Conservation (phyloP, 2,888 invertebrate genomes). For the Dynastes tityus region DNA sequence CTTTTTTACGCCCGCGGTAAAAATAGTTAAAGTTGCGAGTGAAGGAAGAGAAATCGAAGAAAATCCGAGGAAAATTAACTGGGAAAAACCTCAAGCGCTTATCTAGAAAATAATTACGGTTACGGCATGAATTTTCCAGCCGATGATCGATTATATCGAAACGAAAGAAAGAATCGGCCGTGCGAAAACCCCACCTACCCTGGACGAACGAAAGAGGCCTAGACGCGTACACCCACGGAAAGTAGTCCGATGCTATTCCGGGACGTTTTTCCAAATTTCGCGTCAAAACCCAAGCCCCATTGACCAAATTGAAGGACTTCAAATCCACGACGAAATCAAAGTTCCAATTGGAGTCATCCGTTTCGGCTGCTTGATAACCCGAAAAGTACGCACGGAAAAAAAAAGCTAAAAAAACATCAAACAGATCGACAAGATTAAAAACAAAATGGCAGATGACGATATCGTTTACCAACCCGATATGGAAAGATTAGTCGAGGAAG, state of each 20-base stretch:
- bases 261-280: no score
- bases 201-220: constrained; percentile 82
- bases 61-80: constrained; percentile 49
- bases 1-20: constrained; percentile 10
- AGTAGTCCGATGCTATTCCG: constrained; percentile 78
- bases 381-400: constrained; percentile 76
- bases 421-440: constrained; percentile 62
- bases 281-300: constrained; percentile 81
- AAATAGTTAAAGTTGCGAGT: constrained; percentile 3
- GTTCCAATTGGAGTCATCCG: constrained; percentile 77
- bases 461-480: constrained; percentile 70
- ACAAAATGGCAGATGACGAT: constrained; percentile 70
- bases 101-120: constrained; percentile 89
- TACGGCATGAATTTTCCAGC: constrained; percentile 88
- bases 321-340: constrained; percentile 76
- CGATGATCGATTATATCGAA: constrained; percentile 89
- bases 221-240: constrained; percentile 78
- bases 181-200: constrained; percentile 78
- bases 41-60: neutral
- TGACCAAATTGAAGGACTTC: constrained; percentile 76
- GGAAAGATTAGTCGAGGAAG: constrained; percentile 69
- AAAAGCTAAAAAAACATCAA: constrained; percentile 63
- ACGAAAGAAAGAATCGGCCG: constrained; percentile 74
- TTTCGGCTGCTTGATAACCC: constrained; percentile 76
- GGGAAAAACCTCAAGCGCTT: constrained; percentile 74